A percentile compares a stretch with the other conserved stretches of the same genome.
phyloP scores from a whole-genome alignment of 2,888 invertebrate species.

The Sminthurinus aureus region DNA sequence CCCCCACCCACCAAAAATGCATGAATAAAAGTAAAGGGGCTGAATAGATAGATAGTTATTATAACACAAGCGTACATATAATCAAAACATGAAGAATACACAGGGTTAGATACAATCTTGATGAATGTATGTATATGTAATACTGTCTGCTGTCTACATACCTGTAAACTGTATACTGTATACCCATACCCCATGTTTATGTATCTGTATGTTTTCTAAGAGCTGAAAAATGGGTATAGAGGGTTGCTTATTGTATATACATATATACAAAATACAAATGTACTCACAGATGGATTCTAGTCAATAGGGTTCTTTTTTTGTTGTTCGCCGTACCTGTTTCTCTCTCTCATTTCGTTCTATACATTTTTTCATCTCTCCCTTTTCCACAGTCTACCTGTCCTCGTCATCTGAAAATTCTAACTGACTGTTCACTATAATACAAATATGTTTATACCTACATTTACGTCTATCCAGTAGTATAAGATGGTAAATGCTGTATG shows the following conservation, averaged over 20 bases:
- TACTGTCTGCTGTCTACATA: no score
- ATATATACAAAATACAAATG: neutral
- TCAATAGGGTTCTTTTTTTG: neutral
- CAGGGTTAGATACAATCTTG: neutral
- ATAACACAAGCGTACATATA: no score
- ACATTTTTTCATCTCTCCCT: neutral
- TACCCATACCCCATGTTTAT: no score
- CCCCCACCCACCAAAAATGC: neutral
- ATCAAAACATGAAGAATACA: neutral
- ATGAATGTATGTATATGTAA: neutral
- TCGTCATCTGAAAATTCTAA: conserved; percentile 20
- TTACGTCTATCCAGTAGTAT: no score
- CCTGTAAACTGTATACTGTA: no score
- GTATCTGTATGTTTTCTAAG: no score
- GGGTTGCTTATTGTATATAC: neutral
- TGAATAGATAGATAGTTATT: neutral
- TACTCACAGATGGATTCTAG: neutral
- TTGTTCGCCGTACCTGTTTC: conserved; percentile 7
- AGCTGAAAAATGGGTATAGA: no score
- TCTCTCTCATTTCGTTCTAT: neutral
- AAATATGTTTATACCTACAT: no score
- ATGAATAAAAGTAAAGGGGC: neutral
- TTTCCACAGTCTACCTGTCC: neutral
- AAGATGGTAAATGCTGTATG: neutral
- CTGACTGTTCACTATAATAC: neutral